These are phyloP conservation scores for Hedya salicella DNA, from an alignment of 2,888 invertebrate species.

Conservation along the genomic window DNA sequence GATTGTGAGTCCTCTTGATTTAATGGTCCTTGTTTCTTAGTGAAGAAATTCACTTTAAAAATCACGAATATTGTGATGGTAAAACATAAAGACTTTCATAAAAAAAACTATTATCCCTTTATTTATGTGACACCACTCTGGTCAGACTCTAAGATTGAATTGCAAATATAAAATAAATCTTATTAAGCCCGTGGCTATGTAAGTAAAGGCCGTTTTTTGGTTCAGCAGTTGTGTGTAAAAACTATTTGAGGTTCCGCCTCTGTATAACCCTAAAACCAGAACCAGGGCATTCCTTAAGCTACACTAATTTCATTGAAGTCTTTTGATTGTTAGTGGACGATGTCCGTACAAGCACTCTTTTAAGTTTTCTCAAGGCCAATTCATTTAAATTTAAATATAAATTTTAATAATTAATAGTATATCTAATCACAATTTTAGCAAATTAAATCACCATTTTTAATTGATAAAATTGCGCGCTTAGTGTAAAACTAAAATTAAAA, in stretches of 20 bases:
- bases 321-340: slow-evolving; percentile 76
- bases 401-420: slow-evolving; percentile 39
- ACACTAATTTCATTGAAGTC: slow-evolving; percentile 76
- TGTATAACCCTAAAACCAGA: slow-evolving; percentile 12
- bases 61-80: no score
- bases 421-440: slow-evolving; percentile 38
- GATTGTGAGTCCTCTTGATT: no score
- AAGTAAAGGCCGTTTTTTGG: neutral
- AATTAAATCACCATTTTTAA: slow-evolving; percentile 14
- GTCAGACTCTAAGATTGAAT: no score
- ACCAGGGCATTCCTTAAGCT: slow-evolving; percentile 14
- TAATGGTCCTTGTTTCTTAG: no score
- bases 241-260: neutral
- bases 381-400: slow-evolving; percentile 46
- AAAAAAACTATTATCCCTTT: no score
- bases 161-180: neutral
- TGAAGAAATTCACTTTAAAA: no score
- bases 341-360: slow-evolving; percentile 78
- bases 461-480: slow-evolving; percentile 41
- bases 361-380: slow-evolving; percentile 72
- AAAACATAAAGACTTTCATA: no score
- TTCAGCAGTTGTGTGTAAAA: neutral
- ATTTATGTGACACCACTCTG: no score
- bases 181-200: neutral
- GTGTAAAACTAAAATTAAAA: slow-evolving; percentile 40